Percentiles rank a stretch among this genome's conserved stretches.
Evolutionary conservation across 2,113 vertebrate species (phyloP).

Genomic region (Leptocoma aspasia): DNA sequence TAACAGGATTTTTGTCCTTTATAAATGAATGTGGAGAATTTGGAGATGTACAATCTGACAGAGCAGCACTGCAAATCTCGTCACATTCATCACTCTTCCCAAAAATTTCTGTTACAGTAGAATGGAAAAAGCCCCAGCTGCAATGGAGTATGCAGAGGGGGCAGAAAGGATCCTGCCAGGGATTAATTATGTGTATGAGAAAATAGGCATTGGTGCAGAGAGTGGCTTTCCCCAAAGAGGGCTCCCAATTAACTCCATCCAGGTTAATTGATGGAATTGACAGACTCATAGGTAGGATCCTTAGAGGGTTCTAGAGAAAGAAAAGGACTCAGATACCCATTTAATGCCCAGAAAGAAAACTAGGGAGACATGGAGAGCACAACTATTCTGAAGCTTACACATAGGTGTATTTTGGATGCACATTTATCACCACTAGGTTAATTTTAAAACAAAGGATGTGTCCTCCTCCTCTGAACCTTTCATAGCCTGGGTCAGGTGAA

Average conservation of each 20-base stretch:
- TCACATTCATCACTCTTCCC: background rate
- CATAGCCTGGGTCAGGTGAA: background rate
- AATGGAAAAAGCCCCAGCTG: background rate
- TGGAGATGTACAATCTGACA: background rate
- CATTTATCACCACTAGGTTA: background rate
- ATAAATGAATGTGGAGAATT: slow-evolving; percentile 30
- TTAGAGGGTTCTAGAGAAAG: background rate
- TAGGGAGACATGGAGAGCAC: background rate
- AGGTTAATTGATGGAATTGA: background rate
- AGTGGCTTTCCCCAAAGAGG: background rate
- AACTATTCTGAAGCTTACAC: background rate
- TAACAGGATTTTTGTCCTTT: slow-evolving; percentile 26
- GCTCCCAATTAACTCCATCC: too few relatives aligned
- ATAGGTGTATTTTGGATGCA: background rate
- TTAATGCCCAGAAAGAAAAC: background rate
- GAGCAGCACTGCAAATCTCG: background rate
- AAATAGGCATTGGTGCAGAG: background rate
- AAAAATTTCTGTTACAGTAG: background rate
- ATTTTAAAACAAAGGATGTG: background rate
- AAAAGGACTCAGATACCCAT: background rate
- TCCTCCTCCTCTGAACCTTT: background rate
- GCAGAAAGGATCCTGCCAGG: background rate
- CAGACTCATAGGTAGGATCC: background rate
- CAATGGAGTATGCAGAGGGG: background rate
- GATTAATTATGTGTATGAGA: background rate